Evolutionary conservation across 2,797 vertebrate species (phyloP).

Genomic region (Tauraco hartlaubi): DNA sequence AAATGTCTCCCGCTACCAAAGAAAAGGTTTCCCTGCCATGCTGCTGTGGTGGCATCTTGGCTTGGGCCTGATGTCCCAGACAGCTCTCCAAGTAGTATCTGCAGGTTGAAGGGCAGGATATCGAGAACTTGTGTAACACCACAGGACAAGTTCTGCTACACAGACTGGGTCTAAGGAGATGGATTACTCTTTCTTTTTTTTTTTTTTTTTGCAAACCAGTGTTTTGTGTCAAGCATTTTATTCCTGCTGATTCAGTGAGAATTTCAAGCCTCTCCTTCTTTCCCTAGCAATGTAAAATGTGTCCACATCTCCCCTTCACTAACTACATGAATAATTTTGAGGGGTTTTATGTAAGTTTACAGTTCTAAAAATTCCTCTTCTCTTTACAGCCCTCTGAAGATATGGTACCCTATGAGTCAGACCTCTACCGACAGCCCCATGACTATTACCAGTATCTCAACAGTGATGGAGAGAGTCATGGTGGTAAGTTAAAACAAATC

Average conservation of each 20-base stretch:
- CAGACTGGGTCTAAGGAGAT: neutral
- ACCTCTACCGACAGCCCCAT: conserved; percentile 91
- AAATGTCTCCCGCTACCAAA: neutral
- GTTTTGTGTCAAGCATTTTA: neutral
- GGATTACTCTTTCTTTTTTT: neutral
- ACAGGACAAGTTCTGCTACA: neutral
- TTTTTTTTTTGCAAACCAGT: neutral
- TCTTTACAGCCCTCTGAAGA: conserved; percentile 90
- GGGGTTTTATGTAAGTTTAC: neutral
- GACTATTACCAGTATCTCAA: conserved; percentile 94
- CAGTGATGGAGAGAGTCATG: conserved; percentile 91
- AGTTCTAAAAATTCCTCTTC: conserved; percentile 57
- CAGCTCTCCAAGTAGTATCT: neutral
- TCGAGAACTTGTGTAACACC: neutral
- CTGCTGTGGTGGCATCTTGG: neutral
- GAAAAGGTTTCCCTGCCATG: neutral
- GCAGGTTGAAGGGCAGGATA: neutral
- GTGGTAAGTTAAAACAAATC: conserved; percentile 82
- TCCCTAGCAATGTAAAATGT: neutral
- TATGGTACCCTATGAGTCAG: conserved; percentile 90
- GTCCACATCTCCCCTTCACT: neutral
- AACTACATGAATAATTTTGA: conserved; percentile 4
- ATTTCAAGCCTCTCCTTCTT: neutral
- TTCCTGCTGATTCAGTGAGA: neutral
- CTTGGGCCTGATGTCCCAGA: neutral